These are phyloP conservation scores for Iselma pallidipennis DNA, from an alignment of 2,888 invertebrate genomes.

Conservation along the genomic window DNA sequence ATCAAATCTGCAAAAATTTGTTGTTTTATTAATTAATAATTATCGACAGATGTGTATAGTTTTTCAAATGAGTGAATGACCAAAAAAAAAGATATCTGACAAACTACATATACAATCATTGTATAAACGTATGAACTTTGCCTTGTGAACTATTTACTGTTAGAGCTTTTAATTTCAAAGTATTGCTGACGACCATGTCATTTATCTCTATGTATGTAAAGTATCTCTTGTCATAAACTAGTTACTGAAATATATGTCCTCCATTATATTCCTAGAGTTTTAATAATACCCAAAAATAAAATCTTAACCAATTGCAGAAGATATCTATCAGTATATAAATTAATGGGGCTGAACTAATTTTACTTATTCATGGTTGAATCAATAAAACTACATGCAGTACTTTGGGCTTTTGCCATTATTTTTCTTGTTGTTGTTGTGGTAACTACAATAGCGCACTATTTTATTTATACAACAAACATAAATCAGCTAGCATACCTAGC, in stretches of 20 bases:
- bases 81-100: constrained; percentile 24
- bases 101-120: constrained; percentile 49
- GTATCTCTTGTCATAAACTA: constrained; percentile 52
- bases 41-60: constrained; percentile 8
- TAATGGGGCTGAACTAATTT: no score
- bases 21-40: constrained; percentile 21
- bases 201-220: constrained; percentile 51
- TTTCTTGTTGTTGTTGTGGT: no score
- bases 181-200: constrained; percentile 48
- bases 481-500: no score
- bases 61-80: constrained; percentile 38
- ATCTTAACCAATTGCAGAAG: no score
- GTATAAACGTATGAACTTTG: constrained; percentile 42
- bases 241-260: constrained; percentile 55
- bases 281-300: constrained; percentile 12
- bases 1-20: no score
- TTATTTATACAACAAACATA: no score
- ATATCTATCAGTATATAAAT: no score
- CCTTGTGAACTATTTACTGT: constrained; percentile 45
- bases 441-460: no score
- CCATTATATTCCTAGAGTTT: constrained; percentile 44
- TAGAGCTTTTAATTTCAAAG: constrained; percentile 46
- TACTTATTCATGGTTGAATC: no score
- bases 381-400: no score
- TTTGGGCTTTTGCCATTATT: no score